phyloP scores from a whole-genome alignment of 2,888 invertebrate species.

The Dichetophora obliterata region DNA sequence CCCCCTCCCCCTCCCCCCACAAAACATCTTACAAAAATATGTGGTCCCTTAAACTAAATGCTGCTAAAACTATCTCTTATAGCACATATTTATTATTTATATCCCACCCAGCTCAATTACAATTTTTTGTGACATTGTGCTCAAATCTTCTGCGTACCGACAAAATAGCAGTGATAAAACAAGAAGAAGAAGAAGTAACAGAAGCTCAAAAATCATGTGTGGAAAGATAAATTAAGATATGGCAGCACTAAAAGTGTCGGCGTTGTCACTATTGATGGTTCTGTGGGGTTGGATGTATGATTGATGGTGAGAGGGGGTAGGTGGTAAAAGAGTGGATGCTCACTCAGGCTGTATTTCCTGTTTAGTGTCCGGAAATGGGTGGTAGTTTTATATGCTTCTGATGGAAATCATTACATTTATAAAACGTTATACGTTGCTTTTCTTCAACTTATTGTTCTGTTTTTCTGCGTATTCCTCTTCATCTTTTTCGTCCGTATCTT shows the following conservation, averaged over 20 bases:
- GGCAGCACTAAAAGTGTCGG: conserved; percentile 10
- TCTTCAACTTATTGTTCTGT: background rate
- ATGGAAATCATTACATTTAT: conserved; percentile 18
- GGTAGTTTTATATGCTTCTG: background rate
- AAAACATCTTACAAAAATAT: too few relatives aligned
- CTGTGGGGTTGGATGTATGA: background rate
- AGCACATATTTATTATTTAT: too few relatives aligned
- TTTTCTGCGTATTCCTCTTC: background rate
- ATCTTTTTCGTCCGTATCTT: background rate
- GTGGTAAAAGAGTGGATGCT: background rate
- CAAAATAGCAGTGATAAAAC: too few relatives aligned
- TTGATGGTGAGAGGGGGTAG: too few relatives aligned
- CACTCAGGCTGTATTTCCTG: background rate
- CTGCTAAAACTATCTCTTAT: too few relatives aligned
- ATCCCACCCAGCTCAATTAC: too few relatives aligned
- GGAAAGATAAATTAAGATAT: conserved; percentile 9
- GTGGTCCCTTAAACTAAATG: too few relatives aligned
- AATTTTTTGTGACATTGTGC: too few relatives aligned
- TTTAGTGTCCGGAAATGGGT: background rate
- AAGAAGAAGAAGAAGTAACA: background rate
- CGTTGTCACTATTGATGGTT: background rate
- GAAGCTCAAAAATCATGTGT: conserved; percentile 14
- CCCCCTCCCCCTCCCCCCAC: too few relatives aligned
- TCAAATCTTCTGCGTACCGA: too few relatives aligned
- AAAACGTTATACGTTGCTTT: conserved; percentile 16